Base-by-base conservation (phyloP, 2,113 vertebrate genomes). In the Rhabdomys dilectus region DNA sequence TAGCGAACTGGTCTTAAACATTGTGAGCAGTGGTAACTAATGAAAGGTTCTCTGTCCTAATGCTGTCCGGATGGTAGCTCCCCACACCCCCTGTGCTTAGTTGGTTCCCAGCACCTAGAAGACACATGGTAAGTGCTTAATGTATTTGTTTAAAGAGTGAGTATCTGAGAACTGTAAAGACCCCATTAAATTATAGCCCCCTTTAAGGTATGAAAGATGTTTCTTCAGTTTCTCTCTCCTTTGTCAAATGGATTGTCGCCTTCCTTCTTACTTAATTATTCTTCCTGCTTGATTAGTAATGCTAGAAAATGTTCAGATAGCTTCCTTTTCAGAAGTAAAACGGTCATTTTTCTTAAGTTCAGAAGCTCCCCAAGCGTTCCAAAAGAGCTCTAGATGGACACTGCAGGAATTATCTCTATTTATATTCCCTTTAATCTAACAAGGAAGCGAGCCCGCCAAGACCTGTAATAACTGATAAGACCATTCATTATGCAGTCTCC, bases 361-460 rank as follows among this genome's bases (percentile, higher is more conserved):
- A 53, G 72, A 56, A 91, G 95, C 68, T 64, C 36, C 51, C 53
- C 84, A 66, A 22, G 39, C 62, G 89, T 93, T 90, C 80, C 53
- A 60, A 84, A 45, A 70, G 78, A 93, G 58, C 90, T 89, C 21
- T 84, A 64, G 56, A 64, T 53, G 13, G 42, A 34, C 53, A 21
- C 12, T 64, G 21, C 15, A 42, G 68, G 13, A 72, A 73, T 88
- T 76, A 93, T 86, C 72, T 92, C 95, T 96, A 88, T 95, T 95
- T 90, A 88, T 82, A 75, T 42, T 88, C 56, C 77, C 91, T 97
- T 68, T 95, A 95, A 92, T 97, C 70, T 62, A 91, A 88, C 31
- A 26, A 96, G 91, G 90, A 94, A 82, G 45, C n/a, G 48, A 93
- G 48, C 15, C 76, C 81, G 84, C 70, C 17, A 75, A 88, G 81